These are phyloP conservation scores for Busseola fusca DNA, from an alignment of 2,888 invertebrate species.

Conservation along the genomic window DNA sequence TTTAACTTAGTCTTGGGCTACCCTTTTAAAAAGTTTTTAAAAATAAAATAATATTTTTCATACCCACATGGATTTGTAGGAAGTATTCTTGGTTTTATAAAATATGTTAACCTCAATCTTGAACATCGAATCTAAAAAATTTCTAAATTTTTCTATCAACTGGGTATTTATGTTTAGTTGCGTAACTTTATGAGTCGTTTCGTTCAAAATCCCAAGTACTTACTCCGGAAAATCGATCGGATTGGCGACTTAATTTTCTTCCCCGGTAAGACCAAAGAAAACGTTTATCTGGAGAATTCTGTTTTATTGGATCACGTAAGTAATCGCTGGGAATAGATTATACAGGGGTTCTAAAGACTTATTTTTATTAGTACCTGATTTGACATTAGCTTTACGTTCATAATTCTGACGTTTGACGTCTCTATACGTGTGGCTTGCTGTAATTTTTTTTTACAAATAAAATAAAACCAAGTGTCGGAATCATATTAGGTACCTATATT, in stretches of 20 bases:
- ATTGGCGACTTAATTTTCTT: constrained; percentile 45
- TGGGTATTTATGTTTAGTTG: constrained; percentile 15
- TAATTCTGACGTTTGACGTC: too few relatives aligned
- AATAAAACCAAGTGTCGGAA: too few relatives aligned
- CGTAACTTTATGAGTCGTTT: constrained; percentile 29
- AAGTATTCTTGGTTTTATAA: background rate
- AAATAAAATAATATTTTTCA: background rate
- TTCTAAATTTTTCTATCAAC: constrained; percentile 8
- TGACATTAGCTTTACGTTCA: background rate
- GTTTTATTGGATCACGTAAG: constrained; percentile 55
- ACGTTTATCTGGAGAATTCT: constrained; percentile 45
- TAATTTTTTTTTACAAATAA: too few relatives aligned
- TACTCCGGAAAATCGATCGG: constrained; percentile 44
- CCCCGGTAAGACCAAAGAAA: constrained; percentile 6
- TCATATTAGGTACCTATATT: too few relatives aligned
- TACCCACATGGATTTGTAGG: background rate
- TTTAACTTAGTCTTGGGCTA: background rate
- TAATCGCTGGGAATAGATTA: constrained; percentile 43
- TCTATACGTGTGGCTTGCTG: too few relatives aligned
- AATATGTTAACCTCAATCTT: constrained; percentile 8
- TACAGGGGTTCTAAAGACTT: background rate
- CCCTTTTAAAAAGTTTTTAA: background rate
- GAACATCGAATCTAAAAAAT: constrained; percentile 14
- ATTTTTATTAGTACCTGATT: background rate
- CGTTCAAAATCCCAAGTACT: constrained; percentile 43